Base-by-base conservation (phyloP, 2,888 invertebrate genomes). In the Craniophora ligustri region DNA sequence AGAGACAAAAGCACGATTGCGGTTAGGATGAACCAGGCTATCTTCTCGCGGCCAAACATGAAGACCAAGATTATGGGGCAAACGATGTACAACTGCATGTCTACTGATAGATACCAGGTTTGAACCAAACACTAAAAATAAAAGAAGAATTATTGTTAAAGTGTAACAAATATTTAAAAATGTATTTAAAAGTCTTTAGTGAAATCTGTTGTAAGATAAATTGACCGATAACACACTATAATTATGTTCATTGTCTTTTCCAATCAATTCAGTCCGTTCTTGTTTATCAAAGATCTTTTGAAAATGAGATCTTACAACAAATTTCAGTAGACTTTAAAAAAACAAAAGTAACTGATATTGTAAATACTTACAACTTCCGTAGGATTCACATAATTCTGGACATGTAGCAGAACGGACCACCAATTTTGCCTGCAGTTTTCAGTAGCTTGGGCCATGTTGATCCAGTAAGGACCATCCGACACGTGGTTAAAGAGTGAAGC, bases 401-500 rank as follows among this genome's bases (percentile, higher is more conserved):
- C 75, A 70, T 94, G 93, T 0, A 94, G 75, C 10, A 94, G 44
- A 0, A 85, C 78, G 1, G 87, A 57, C 94, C 94, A 94, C 94
- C 94, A 94, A 54, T 87, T 82, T 0, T 64, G 65, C 8, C 85
- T 72, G 67, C 94, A 94, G 67, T 78, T 78, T 3, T 82, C 79
- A 0, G 78, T 50, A 1, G 77, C 70, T 2, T 26, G 35, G 0
- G 79, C 94, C 75, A 94, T 59, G 81, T 79, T 58, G 81, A 88
- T 2, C 95, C 95, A 76, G 86, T 88, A 79, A 0, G 88, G 88
- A 0, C 83, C 81, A 44, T 85, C 86, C 1, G 85, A 77, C 2
- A 83, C 60, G 26, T 81, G 80, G 62, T 86, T 76, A 21, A 86
- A 69, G 0, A 82, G 5, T 0, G 86, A 84, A 0, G 82, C 81